These are phyloP conservation scores for Apocrypta bakeri DNA, from an alignment of 1,140 invertebrate genomes.

Conservation along the genomic window DNA sequence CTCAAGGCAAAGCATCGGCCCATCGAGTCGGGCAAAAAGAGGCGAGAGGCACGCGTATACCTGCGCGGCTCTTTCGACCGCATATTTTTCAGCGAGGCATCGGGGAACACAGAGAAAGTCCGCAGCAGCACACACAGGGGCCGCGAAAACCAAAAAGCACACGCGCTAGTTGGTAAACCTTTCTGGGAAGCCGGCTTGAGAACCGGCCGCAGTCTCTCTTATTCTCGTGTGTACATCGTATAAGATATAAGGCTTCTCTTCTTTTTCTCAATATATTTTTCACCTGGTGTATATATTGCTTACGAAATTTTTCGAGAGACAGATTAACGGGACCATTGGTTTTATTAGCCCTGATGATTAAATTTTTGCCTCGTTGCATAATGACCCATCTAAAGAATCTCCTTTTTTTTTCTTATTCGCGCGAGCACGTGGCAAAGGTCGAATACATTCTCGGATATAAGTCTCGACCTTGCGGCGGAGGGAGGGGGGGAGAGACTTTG, in stretches of 20 bases:
- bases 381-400: background rate
- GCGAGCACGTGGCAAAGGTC: background rate
- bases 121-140: background rate
- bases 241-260: background rate
- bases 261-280: background rate
- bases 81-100: conserved; percentile 21
- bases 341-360: background rate
- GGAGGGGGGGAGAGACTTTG: no score
- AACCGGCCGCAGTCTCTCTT: background rate
- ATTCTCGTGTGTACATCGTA: no score
- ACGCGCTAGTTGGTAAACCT: conserved; percentile 46
- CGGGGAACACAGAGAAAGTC: conserved; percentile 6
- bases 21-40: background rate
- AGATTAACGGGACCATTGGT: background rate
- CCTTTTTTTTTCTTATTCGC: background rate
- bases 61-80: background rate
- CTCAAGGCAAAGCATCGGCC: background rate
- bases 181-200: conserved; percentile 49
- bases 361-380: background rate
- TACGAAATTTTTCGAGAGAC: background rate
- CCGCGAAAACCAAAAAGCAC: conserved; percentile 25
- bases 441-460: background rate
- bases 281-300: background rate
- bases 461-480: background rate
- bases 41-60: conserved; percentile 6